Conservation (phyloP, 2,797 vertebrate species). For the Sebastes reedi region DNA sequence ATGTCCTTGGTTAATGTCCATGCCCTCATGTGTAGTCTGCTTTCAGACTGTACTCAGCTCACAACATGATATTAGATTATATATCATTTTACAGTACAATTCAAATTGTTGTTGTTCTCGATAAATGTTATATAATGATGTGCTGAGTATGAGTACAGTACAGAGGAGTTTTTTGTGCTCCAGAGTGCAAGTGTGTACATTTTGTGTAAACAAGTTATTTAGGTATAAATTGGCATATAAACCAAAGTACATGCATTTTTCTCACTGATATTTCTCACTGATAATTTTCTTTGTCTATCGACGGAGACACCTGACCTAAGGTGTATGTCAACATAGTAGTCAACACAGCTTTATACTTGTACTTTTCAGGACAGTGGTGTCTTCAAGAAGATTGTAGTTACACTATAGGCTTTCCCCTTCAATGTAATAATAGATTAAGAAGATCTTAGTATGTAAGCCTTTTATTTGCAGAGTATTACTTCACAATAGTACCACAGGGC, state of each 20-base stretch:
- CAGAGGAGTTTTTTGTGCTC: background rate
- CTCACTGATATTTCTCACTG: background rate
- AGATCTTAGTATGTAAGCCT: conserved; percentile 61
- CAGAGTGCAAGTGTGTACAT: background rate
- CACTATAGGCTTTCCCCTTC: conserved; percentile 16
- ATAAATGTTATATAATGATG: background rate
- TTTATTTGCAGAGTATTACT: conserved; percentile 69
- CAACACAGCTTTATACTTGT: conserved; percentile 22
- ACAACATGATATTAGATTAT: background rate
- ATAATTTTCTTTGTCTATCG: too few species aligned
- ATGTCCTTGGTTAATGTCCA: background rate
- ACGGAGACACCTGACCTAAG: background rate
- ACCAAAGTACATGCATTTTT: background rate
- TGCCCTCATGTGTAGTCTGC: background rate
- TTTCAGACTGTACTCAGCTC: background rate
- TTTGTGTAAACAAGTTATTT: background rate
- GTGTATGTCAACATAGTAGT: background rate
- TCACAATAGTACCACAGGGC: conserved; percentile 60
- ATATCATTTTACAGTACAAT: background rate
- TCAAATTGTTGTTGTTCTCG: background rate
- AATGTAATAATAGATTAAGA: conserved; percentile 66
- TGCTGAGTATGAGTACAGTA: background rate
- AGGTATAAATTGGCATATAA: too few species aligned
- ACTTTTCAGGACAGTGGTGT: background rate
- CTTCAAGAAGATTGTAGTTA: conserved; percentile 47